Conservation (phyloP, 2,888 invertebrate genomes). For the Orchestes rusci region DNA sequence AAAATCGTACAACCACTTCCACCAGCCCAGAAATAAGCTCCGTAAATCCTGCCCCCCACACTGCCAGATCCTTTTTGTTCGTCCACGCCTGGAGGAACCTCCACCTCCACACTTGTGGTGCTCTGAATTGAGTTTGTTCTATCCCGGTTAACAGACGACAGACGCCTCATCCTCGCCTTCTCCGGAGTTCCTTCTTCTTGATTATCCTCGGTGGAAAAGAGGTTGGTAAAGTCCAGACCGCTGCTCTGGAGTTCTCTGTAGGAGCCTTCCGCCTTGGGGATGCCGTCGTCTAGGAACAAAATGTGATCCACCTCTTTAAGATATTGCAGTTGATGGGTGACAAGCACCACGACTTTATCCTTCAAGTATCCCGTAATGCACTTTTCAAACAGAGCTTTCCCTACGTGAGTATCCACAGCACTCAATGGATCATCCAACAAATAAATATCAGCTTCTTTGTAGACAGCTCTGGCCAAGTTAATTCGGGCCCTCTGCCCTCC, state of each 20-base stretch:
- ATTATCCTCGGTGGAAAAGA: constrained; percentile 53
- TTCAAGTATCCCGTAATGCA: constrained; percentile 61
- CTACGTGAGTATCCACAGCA: constrained; percentile 90
- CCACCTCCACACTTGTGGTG: constrained; percentile 42
- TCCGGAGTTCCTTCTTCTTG: constrained; percentile 36
- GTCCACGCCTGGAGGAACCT: constrained; percentile 40
- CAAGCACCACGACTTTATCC: constrained; percentile 66
- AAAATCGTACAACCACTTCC: constrained; percentile 61
- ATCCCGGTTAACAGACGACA: constrained; percentile 24
- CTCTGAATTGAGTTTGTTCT: constrained; percentile 52
- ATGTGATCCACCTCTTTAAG: constrained; percentile 55
- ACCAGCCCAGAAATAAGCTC: constrained; percentile 65
- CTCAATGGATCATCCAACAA: constrained; percentile 86
- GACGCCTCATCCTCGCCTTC: constrained; percentile 11
- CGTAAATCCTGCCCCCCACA: constrained; percentile 50
- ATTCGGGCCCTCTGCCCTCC: constrained; percentile 86
- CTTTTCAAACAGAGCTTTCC: constrained; percentile 79
- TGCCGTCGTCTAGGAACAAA: constrained; percentile 52
- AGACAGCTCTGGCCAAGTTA: constrained; percentile 77
- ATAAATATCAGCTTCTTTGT: constrained; percentile 79
- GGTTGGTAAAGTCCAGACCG: constrained; percentile 70
- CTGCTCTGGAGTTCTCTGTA: constrained; percentile 65
- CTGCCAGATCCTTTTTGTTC: constrained; percentile 60
- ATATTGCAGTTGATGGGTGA: constrained; percentile 71
- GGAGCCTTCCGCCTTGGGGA: constrained; percentile 57